Conservation (phyloP, 2,113 vertebrate species). For the Brachirus orientalis region DNA sequence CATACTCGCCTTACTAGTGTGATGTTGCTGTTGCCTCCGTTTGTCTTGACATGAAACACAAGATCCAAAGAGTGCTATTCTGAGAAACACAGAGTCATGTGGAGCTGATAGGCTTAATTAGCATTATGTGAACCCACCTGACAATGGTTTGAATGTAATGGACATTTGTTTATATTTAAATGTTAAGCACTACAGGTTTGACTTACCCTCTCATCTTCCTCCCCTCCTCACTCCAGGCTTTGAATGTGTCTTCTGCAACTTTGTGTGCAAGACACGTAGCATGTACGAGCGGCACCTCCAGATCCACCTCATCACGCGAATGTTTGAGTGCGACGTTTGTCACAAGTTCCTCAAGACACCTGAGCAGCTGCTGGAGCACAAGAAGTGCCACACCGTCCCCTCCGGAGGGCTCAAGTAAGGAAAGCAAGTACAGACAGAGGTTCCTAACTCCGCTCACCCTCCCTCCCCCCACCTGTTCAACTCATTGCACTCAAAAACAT, state of each 20-base stretch:
- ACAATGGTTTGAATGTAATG: no score
- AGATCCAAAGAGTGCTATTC: no score
- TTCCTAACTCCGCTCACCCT: slow-evolving; percentile 69
- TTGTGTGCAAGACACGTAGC: slow-evolving; percentile 97
- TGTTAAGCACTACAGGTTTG: no score
- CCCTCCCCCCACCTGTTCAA: slow-evolving; percentile 34
- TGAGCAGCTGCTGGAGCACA: slow-evolving; percentile 98
- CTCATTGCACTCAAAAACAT: slow-evolving; percentile 35
- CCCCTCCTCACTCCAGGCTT: slow-evolving; percentile 85
- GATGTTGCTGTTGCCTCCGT: no score
- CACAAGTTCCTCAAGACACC: slow-evolving; percentile 99
- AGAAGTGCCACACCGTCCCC: slow-evolving; percentile 99
- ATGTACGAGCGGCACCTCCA: slow-evolving; percentile 99
- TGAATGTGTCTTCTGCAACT: slow-evolving; percentile 99
- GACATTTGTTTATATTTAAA: no score
- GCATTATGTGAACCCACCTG: no score
- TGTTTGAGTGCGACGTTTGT: slow-evolving; percentile 99
- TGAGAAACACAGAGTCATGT: not conserved
- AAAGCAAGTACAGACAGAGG: slow-evolving; percentile 97
- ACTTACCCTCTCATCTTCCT: slow-evolving; percentile 2
- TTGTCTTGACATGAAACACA: not conserved
- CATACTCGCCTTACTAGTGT: no score
- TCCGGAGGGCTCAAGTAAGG: slow-evolving; percentile 99
- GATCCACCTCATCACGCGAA: slow-evolving; percentile 98
- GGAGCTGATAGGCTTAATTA: no score